Evolutionary conservation across 2,888 invertebrate genomes (phyloP), one percentile per base, ranked within the genome.

Genomic region (Cephus nigrinus): DNA sequence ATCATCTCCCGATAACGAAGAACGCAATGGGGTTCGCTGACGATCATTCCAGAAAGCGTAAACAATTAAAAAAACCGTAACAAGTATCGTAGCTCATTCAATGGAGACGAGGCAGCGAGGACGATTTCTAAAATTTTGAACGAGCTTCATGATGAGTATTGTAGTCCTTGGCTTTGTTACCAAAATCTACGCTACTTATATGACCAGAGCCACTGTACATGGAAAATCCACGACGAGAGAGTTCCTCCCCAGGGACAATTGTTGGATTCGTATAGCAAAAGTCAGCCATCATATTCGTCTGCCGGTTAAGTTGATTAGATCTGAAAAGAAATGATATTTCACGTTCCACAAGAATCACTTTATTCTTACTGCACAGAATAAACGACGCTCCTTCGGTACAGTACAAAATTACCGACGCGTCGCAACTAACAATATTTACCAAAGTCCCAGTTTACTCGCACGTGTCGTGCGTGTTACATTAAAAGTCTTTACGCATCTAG

Each of bases 221-320:
- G 85, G 93, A 93, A 90, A 92, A 94, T 69, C 94, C 94, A 73
- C 94, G 93, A 15, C 93, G 92, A 35, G 93, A 92, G 83, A 94
- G 88, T 90, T 93, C 93, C 90, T 94, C 94, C 12, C 93, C 93
- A 1, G 94, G 93, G 3, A 92, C 89, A 72, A 94, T 91, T 11
- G 91, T 92, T 0, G 94, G 93, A 92, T 93, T 94, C 73, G 90
- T 88, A 80, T 90, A 89, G 84, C 90, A 94, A 93, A 90, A 90
- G 78, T 90, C 90, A 11, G 88, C 82, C 90, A 90, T 90, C 89
- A 88, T 89, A 75, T 84, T 88, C 30, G 88, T 84, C 77, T 90
- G 90, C 35, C 82, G 84, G 74, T 85, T 84, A 78, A 90, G 79
- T 78, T 89, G 89, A 81, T 89, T 89, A 12, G 89, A 88, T 77